Base-by-base conservation (phyloP, 2,888 invertebrate species). In the Branchellion lobata region DNA sequence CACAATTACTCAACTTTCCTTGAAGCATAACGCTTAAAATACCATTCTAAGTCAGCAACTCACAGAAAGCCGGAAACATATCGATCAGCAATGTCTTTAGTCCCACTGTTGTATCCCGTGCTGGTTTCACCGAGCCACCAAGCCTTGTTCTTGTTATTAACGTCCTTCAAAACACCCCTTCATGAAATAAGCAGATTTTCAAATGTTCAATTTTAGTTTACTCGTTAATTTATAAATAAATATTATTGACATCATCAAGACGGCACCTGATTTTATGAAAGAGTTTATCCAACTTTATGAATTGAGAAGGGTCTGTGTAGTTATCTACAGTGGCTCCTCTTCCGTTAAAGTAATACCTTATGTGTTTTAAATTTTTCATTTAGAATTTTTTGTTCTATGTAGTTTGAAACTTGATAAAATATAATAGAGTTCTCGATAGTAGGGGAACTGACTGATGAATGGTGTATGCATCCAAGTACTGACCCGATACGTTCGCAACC, bases 51-150 rank as follows among this genome's bases (percentile, higher is more conserved):
- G 18, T 14, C 18, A 18, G 18, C 92, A 33, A 92, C 85, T 92
- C 92, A 93, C 36, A 93, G 87, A 82, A 93, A 92, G 74, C 91
- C 90, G 0, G 90, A 91, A 8, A 92, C 90, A 87, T 89, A 93
- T 47, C 82, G 47, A 85, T 93, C 90, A 0, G 92, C 92, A 1
- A 92, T 86, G 1, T 90, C 90, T 0, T 90, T 90, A 14, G 92
- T 91, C 11, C 93, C 93, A n/a, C 92, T 91, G 40, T 92, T 92
- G 87, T 91, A 92, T 1, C 92, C 91, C 78, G 91, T 91, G 80
- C 92, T 90, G 0, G 92, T 92, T 88, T 93, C 93, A 74, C 90
- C 91, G 90, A 73, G 18, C 80, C 80, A 81, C 24, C 92, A 90
- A 14, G 91, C 89, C 33, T 74, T 47, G 40, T 31, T n/a, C 0